Base-by-base conservation (phyloP, 2,113 vertebrate genomes). In the Rattus rattus region DNA sequence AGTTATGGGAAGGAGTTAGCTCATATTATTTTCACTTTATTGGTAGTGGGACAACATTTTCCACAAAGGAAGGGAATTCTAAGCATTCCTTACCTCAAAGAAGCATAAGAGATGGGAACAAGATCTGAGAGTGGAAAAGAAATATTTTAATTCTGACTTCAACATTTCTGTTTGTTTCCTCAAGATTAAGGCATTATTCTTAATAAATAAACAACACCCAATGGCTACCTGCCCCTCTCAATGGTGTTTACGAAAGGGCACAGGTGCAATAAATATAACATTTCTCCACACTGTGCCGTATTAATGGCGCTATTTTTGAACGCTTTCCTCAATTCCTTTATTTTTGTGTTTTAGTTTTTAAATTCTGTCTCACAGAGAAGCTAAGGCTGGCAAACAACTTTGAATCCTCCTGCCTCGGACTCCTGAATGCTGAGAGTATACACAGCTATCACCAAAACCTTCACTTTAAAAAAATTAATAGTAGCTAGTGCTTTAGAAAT, bases 21-120 rank as follows among this genome's bases (percentile, higher is more conserved):
- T 70, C 47, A 20, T 69, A 28, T 89, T 79, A 28, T 59, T 85
- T 95, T 94, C 73, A n/a, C 72, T 95, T 95, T 94, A n/a, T 8
- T n/a, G 81, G 7, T 65, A 81, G 88, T 24, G 54, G 22, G 91
- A 93, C 70, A 49, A n/a, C 63, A 2, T 70, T 3, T 30, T 87
- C 65, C 69, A 11, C 8, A 8, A 76, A 69, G 33, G 17, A n/a
- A 80, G 2, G 22, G 43, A 22, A 36, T 88, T 39, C 28, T 77
- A 67, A 79, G 72, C 19, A 22, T 86, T 65, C 9, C 70, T 85
- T 94, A 80, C 73, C 8, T 30, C 85, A 88, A 91, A 79, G 22
- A 96, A 94, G 7, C 10, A 20, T 83, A 54, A 77, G 61, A 90
- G n/a, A 13, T 19, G 59, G 22, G 43, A 26, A 5, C 20, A 72